phyloP scores from a whole-genome alignment of 2,888 invertebrate species.

The Meiosimyza decipiens region DNA sequence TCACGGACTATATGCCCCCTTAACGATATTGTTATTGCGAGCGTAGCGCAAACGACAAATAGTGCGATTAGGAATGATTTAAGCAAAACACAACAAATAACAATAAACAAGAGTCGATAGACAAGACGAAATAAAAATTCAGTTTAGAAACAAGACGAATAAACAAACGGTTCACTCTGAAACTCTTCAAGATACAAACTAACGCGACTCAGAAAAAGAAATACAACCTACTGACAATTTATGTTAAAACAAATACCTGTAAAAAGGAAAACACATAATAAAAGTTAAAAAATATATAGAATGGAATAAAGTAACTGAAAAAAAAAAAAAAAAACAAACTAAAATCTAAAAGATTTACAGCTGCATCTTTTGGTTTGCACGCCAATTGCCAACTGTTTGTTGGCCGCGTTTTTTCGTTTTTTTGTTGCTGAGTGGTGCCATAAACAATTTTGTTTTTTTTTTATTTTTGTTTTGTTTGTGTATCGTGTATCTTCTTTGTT shows the following conservation, averaged over 20 bases:
- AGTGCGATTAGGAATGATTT: constrained; percentile 14
- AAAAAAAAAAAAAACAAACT: neutral
- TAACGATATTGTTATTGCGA: too few relatives aligned
- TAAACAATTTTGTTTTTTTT: neutral
- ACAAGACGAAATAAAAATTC: constrained; percentile 14
- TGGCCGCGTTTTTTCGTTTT: neutral
- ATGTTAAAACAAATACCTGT: neutral
- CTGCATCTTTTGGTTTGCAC: constrained; percentile 10
- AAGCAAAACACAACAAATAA: constrained; percentile 40
- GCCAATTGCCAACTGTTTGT: neutral
- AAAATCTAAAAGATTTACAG: constrained; percentile 4
- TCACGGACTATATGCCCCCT: too few relatives aligned
- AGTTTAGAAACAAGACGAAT: constrained; percentile 4
- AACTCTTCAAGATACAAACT: too few relatives aligned
- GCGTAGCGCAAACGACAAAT: constrained; percentile 5
- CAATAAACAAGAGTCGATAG: constrained; percentile 35
- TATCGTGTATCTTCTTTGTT: neutral
- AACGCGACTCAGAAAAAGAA: neutral
- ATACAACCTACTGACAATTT: neutral
- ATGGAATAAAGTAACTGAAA: neutral
- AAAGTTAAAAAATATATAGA: too few relatives aligned
- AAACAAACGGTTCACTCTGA: neutral
- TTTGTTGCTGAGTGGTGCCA: neutral
- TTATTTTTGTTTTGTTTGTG: neutral
- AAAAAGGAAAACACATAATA: neutral